Percentiles rank a stretch among this genome's conserved stretches.
These are phyloP conservation scores for Caranx ignobilis DNA, from an alignment of 2,113 vertebrate species.

Conservation along the genomic window DNA sequence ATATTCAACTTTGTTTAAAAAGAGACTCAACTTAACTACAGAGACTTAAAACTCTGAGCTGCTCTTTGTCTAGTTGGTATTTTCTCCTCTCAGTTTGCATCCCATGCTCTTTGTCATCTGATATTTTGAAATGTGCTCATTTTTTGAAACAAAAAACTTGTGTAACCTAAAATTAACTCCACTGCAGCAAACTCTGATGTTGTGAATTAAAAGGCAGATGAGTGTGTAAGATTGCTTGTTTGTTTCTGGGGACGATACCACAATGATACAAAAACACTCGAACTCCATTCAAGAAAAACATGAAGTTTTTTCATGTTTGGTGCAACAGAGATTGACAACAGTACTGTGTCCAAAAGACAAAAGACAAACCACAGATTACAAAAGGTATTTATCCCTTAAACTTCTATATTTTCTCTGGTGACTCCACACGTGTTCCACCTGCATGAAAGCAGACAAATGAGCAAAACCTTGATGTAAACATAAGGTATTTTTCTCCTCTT, in stretches of 20 bases:
- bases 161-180: background rate
- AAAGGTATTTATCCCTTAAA: background rate
- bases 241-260: background rate
- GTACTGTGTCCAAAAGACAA: background rate
- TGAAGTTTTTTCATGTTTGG: background rate
- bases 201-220: background rate
- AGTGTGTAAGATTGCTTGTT: background rate
- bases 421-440: background rate
- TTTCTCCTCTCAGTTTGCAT: background rate
- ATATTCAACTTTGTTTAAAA: background rate
- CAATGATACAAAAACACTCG: background rate
- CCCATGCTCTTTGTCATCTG: constrained; percentile 13
- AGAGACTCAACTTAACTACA: background rate
- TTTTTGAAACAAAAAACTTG: background rate
- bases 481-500: background rate
- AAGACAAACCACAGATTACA: background rate
- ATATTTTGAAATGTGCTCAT: background rate
- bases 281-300: background rate
- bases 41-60: constrained; percentile 1
- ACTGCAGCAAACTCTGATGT: background rate
- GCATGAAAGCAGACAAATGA: background rate
- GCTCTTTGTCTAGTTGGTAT: background rate
- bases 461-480: background rate
- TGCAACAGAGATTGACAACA: too few species aligned
- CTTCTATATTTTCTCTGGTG: background rate